A percentile compares a stretch with the other conserved stretches of the same genome.
These are phyloP conservation scores for Eulithis prunata DNA, from an alignment of 2,888 invertebrate species.

Conservation along the genomic window DNA sequence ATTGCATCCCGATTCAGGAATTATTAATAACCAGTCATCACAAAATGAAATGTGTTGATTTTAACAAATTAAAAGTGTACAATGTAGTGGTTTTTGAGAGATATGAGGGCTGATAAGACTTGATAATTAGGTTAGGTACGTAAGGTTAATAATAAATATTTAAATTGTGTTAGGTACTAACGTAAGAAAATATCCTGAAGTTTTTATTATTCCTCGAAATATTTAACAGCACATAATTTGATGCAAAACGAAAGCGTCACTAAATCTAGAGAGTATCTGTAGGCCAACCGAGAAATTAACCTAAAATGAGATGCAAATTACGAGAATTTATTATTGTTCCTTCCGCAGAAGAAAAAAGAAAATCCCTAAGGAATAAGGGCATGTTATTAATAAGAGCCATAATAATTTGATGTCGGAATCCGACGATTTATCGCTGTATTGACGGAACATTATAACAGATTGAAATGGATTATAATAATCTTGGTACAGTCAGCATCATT, in stretches of 20 bases:
- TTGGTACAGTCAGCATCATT: background rate
- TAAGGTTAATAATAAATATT: no score
- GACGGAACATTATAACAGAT: constrained; percentile 17
- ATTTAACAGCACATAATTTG: constrained; percentile 24
- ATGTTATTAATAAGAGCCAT: constrained; percentile 69
- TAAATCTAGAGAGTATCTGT: constrained; percentile 55
- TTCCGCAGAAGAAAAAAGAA: constrained; percentile 68
- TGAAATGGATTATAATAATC: background rate
- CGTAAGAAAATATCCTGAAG: no score
- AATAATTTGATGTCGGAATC: constrained; percentile 40
- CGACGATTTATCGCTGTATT: constrained; percentile 31
- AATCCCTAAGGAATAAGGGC: constrained; percentile 57
- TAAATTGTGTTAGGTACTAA: no score
- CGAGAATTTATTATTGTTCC: constrained; percentile 76
- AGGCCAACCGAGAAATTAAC: constrained; percentile 65
- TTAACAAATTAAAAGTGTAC: no score
- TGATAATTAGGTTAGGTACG: no score
- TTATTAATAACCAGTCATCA: no score
- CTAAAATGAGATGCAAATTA: constrained; percentile 79
- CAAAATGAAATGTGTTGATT: no score
- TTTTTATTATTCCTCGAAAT: no score
- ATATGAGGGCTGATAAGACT: no score
- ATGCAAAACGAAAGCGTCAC: constrained; percentile 44
- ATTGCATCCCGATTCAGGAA: no score
- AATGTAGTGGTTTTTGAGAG: no score